Conservation (phyloP, 92 coral and sea anemone species). For the Actinostola sp. region DNA sequence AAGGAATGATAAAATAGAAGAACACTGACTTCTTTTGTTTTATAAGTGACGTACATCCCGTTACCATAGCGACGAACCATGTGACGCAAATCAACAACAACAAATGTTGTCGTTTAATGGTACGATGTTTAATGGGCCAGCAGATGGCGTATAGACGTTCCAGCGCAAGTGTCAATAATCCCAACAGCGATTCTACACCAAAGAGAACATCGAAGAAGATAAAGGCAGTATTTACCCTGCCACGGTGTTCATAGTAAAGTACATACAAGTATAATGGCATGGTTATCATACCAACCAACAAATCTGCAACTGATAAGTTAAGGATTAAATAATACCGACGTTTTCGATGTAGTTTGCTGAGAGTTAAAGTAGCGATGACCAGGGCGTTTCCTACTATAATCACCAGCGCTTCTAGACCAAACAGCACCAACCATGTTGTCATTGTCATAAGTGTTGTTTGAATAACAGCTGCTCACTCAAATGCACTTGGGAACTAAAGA, state of each 20-base stretch:
- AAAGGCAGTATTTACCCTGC: not conserved
- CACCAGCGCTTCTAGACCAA: slow-evolving; percentile 6
- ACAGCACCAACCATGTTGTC: slow-evolving; percentile 4
- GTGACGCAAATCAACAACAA: slow-evolving; percentile 5
- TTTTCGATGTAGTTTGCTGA: slow-evolving; percentile 18
- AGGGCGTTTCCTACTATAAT: slow-evolving; percentile 20
- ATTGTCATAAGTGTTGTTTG: slow-evolving; percentile 2
- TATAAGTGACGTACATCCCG: not conserved
- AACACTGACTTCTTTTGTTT: not conserved
- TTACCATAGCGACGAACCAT: slow-evolving; percentile 16
- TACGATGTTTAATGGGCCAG: slow-evolving; percentile 37
- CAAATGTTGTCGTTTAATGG: slow-evolving; percentile 7
- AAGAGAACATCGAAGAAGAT: slow-evolving; percentile 21
- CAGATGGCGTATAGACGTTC: slow-evolving; percentile 44
- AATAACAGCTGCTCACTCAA: not conserved
- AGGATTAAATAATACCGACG: slow-evolving; percentile 14
- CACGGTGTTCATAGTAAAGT: slow-evolving; percentile 1
- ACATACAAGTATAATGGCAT: slow-evolving; percentile 19
- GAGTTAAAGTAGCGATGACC: slow-evolving; percentile 13
- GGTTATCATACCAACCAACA: slow-evolving; percentile 40
- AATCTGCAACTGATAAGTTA: slow-evolving; percentile 26
- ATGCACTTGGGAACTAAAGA: not conserved
- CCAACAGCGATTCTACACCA: slow-evolving; percentile 29
- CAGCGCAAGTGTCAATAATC: slow-evolving; percentile 21
- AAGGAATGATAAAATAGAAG: slow-evolving; percentile 10